These are phyloP conservation scores for Limnephilus marmoratus DNA, from an alignment of 2,888 invertebrate genomes.

Conservation along the genomic window DNA sequence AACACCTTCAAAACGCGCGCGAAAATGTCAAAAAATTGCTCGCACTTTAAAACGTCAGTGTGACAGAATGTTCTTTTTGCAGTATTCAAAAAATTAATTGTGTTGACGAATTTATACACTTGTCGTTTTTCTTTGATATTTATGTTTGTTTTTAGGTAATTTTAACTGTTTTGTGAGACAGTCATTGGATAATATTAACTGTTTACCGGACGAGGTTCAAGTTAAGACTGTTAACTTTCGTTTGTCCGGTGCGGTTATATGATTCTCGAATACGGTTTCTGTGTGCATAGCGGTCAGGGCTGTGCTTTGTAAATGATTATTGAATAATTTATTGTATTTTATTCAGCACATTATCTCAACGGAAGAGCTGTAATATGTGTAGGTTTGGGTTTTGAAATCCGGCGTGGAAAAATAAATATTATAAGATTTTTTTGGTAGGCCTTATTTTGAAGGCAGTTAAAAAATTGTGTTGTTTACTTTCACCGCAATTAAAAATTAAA, in stretches of 20 bases:
- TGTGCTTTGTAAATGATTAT: neutral
- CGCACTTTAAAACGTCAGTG: neutral
- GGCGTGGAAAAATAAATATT: too few relatives aligned
- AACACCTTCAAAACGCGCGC: neutral
- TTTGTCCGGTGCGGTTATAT: slow-evolving; percentile 45
- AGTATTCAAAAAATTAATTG: neutral
- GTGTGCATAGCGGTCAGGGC: neutral
- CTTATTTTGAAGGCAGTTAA: too few relatives aligned
- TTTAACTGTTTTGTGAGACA: neutral
- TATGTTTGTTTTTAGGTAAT: neutral
- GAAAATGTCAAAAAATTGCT: neutral
- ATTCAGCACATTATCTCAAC: too few relatives aligned
- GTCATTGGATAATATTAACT: neutral
- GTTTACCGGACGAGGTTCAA: slow-evolving; percentile 43
- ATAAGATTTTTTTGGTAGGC: too few relatives aligned
- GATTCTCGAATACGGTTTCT: slow-evolving; percentile 3
- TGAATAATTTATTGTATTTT: too few relatives aligned
- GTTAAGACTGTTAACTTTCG: slow-evolving; percentile 59
- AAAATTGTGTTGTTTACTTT: too few relatives aligned
- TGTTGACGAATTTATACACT: neutral
- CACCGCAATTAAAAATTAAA: too few relatives aligned
- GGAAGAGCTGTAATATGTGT: too few relatives aligned
- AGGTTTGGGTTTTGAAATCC: too few relatives aligned
- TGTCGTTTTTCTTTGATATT: neutral
- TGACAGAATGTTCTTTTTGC: neutral